Evolutionary conservation across 1,140 invertebrate genomes (phyloP), one percentile per base, ranked within the genome.

Genomic region (Geopemphigus sp.): DNA sequence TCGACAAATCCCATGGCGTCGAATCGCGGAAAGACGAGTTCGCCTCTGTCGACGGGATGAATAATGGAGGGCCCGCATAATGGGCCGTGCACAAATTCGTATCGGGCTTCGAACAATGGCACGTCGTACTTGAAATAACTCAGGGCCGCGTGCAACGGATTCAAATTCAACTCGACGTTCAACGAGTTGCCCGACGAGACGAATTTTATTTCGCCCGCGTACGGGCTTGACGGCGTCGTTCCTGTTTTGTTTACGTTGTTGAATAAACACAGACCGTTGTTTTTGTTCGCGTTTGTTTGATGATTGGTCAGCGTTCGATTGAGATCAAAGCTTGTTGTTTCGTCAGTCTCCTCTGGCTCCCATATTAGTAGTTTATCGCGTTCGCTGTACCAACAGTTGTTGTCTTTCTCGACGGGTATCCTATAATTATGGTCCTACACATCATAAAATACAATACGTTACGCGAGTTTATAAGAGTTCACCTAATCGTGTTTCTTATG

Each of bases 1-100:
- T 91, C 90, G 0, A 91, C 90, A 83, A 91, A 92, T 4, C 92
- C 92, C 57, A 94, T 86, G 0, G 92, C 74, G 14, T 81, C 81
- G 10, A 57, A 80, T 5, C 78, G 57, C 6, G 81, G 81, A 26
- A 80, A 81, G 17, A 72, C 14, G 0, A 81, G 64, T 10, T 81
- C 76, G 3, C 81, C 81, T n/a, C 72, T 94, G 83, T 95, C 93
- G 4, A 92, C 90, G 0, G 94, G 90, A 17, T 91, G 89, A 53
- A 95, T 84, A 3, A 93, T 88, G 0, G 94, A 89, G 5, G 93
- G 93, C 0, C 94, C 94, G 84, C 94, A 96, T 0, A 95, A 86
- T 1, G 94, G 94, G 22, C 93, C 92, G 82, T 96, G 94, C 10
- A 94, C 91, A 84, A 95, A 95, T 84, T 95, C 92, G 84, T 94